A percentile compares a stretch with the other conserved stretches of the same genome.
phyloP scores from a whole-genome alignment of 2,113 vertebrate species.

The Origma solitaria region DNA sequence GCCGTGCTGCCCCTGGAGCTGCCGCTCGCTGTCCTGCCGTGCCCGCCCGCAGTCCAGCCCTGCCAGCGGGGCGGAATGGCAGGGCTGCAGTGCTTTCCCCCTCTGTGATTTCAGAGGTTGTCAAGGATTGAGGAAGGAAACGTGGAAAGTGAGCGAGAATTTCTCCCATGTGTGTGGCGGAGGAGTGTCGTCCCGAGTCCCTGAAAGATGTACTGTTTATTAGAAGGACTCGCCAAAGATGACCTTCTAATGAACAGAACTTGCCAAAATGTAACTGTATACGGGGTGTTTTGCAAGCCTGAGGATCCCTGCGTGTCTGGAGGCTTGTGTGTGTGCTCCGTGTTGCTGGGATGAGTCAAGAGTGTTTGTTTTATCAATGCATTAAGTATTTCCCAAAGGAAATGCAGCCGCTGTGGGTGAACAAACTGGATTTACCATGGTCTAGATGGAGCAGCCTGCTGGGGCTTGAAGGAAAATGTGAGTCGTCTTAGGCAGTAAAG shows the following conservation, averaged over 20 bases:
- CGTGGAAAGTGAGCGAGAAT: neutral
- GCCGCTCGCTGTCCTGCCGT: accelerated
- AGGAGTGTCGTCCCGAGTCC: neutral
- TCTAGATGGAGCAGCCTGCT: neutral
- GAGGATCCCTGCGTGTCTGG: neutral
- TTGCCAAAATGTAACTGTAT: neutral
- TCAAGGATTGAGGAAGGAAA: neutral
- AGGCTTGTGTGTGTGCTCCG: neutral
- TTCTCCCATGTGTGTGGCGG: neutral
- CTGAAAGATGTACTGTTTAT: neutral
- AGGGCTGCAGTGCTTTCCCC: neutral
- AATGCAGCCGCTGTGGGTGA: neutral
- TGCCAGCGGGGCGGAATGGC: neutral
- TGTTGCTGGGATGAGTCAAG: neutral
- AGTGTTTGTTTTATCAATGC: neutral
- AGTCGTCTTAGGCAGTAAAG: neutral
- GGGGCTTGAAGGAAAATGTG: neutral
- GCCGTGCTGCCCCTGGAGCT: accelerated
- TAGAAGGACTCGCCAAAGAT: neutral
- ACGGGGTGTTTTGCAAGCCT: neutral
- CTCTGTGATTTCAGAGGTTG: neutral
- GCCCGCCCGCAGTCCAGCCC: neutral
- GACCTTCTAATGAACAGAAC: neutral
- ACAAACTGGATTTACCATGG: neutral
- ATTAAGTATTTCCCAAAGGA: neutral